Percentiles rank a stretch among this genome's conserved stretches.
Conservation (phyloP, 2,888 invertebrate genomes). For the Rutpela maculata region DNA sequence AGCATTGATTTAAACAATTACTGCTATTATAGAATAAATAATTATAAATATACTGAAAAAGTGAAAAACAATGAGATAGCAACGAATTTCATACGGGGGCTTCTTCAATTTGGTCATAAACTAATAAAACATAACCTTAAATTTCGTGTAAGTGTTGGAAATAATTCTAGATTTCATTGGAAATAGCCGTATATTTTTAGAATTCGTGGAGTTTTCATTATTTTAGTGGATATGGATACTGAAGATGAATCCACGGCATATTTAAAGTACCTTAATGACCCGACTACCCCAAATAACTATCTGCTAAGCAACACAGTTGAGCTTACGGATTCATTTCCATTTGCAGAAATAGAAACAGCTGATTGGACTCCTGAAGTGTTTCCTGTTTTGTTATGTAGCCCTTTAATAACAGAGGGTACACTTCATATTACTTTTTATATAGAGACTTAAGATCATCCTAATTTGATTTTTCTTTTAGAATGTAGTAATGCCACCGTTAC, state of each 20-base stretch:
- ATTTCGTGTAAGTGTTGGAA: slow-evolving; percentile 23
- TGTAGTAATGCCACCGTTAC: slow-evolving; percentile 16
- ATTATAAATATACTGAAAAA: neutral
- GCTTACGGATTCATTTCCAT: slow-evolving; percentile 64
- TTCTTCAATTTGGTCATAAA: neutral
- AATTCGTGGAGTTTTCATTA: neutral
- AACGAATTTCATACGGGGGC: neutral
- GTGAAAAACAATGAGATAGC: neutral
- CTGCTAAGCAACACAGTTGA: slow-evolving; percentile 65
- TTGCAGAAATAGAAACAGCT: slow-evolving; percentile 66
- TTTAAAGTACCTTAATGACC: slow-evolving; percentile 67
- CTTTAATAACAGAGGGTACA: slow-evolving; percentile 56
- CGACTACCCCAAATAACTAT: slow-evolving; percentile 65
- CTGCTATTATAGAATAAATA: neutral
- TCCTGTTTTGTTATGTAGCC: slow-evolving; percentile 66
- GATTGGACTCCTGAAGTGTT: slow-evolving; percentile 68
- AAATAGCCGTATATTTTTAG: no score
- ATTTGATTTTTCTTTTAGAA: slow-evolving; percentile 19
- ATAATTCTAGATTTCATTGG: neutral
- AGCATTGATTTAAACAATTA: neutral
- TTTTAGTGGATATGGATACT: slow-evolving; percentile 54
- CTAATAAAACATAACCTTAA: slow-evolving; percentile 31
- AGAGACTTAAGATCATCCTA: neutral
- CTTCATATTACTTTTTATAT: neutral
- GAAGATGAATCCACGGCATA: slow-evolving; percentile 67